Base-by-base conservation (phyloP, 2,797 vertebrate species). In the Chloroceryle inda region DNA sequence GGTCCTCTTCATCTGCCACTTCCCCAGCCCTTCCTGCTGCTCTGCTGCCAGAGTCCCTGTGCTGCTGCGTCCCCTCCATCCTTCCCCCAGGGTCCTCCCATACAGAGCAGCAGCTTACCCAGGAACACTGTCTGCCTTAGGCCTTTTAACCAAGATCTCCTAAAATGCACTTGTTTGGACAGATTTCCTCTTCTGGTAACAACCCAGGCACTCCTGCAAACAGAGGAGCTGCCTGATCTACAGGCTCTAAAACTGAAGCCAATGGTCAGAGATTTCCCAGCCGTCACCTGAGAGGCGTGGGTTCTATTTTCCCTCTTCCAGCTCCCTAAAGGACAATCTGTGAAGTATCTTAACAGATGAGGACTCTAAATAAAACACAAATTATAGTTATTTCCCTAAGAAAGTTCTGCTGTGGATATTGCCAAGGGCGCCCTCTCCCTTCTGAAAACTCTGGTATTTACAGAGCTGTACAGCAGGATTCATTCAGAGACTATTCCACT, bases 71-170 rank as follows among this genome's bases (percentile, higher is more conserved):
- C n/a, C 58, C 38, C 58, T 59, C 73, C 6, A 0, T 20, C 49
- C 63, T 9, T 6, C 29, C 50, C n/a, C 52, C n/a, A 21, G 37
- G 5, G 8, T 16, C 52, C 53, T 69, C 45, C 35, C 50, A 37
- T 1, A 10, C 3, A 1, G 3, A 68, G 23, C 68, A 68, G 55
- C 73, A 40, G 67, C 40, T 73, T 9, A n/a, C 1, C 1, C 22
- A 49, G 33, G 26, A 40, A 19, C 24, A 1, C n/a, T n/a, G 40
- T 55, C 19, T n/a, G 5, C 47, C 37, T 59, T 10, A n/a, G 7
- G 22, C 59, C 62, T 59, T 75, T 22, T 10, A 66, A 20, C 20
- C 1, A 4, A 56, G 31, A 49, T 80, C 33, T 73, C 42, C 35
- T 9, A 40, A 73, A 79, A 56, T n/a, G 17, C 47, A 20, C 20